phyloP scores from a whole-genome alignment of 1,140 invertebrate genomes.

The Zaprionus inermis region DNA sequence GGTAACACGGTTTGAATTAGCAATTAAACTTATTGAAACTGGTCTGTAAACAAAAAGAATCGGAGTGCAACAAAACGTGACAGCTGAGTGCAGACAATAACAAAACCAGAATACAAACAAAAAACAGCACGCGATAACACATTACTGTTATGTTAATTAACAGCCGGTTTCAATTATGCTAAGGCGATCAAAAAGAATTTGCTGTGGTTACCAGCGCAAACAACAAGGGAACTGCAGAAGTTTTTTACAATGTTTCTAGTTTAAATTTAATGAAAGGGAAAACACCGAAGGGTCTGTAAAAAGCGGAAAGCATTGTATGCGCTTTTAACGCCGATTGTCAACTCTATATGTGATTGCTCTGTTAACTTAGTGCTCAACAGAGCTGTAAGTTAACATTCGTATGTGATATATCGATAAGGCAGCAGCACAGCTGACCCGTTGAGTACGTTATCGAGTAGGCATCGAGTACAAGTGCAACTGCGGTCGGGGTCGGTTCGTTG shows the following conservation, averaged over 20 bases:
- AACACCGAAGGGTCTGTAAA: no score
- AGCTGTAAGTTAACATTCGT: not conserved
- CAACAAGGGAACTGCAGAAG: not conserved
- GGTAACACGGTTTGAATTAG: constrained; percentile 7
- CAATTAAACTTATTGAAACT: constrained; percentile 28
- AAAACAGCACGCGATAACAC: not conserved
- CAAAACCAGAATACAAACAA: not conserved
- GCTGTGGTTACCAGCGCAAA: not conserved
- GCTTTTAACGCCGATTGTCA: no score
- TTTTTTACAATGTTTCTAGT: not conserved
- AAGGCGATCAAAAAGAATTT: not conserved
- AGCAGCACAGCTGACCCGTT: constrained; percentile 29
- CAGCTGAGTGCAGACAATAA: constrained; percentile 23
- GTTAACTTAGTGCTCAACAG: not conserved
- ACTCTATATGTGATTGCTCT: no score
- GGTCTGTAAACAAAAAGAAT: constrained; percentile 47
- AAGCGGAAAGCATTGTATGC: no score
- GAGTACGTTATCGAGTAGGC: constrained; percentile 19
- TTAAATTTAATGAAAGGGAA: not conserved
- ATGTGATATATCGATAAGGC: constrained; percentile 2
- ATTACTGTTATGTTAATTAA: constrained; percentile 24
- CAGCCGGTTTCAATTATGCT: not conserved
- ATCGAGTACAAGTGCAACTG: constrained; percentile 47
- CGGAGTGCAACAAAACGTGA: constrained; percentile 22
- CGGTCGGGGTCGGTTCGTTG: constrained; percentile 37